Percentiles rank a stretch among this genome's conserved stretches.
phyloP scores from a whole-genome alignment of 23 tunicate genomes.

The Oikopleura albicans region DNA sequence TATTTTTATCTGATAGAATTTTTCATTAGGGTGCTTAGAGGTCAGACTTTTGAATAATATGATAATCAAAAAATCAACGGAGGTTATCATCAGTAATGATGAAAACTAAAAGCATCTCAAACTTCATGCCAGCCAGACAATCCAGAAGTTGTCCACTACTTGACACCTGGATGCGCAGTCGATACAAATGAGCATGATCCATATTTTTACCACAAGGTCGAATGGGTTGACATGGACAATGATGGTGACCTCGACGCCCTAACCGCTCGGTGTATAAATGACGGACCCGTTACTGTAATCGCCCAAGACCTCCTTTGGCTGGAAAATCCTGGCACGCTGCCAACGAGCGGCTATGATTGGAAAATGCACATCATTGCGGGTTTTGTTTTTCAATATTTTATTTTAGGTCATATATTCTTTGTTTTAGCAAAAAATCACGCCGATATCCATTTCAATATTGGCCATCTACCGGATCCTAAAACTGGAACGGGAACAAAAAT shows the following conservation, averaged over 20 bases:
- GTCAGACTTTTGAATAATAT: too few relatives aligned
- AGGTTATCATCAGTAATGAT: too few relatives aligned
- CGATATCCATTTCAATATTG: too few relatives aligned
- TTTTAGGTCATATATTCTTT: too few relatives aligned
- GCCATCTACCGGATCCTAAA: too few relatives aligned
- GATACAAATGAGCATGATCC: too few relatives aligned
- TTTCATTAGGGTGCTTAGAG: too few relatives aligned
- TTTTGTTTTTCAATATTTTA: background rate
- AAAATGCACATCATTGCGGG: background rate
- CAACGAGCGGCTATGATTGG: background rate
- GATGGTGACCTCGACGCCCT: slow-evolving; percentile 48
- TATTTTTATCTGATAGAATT: too few relatives aligned
- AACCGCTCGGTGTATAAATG: slow-evolving; percentile 30
- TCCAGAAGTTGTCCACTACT: background rate
- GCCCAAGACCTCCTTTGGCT: background rate
- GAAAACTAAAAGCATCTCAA: too few relatives aligned
- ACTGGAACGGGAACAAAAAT: background rate
- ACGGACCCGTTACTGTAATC: background rate
- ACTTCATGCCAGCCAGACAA: too few relatives aligned
- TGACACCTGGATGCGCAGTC: slow-evolving; percentile 6
- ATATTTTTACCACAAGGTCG: slow-evolving; percentile 72
- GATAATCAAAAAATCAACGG: too few relatives aligned
- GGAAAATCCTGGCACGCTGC: background rate
- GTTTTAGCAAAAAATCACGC: too few relatives aligned
- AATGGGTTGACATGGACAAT: slow-evolving; percentile 72